phyloP scores from a whole-genome alignment of 2,797 vertebrate genomes.

The Schizopygopsis pylzovi region DNA sequence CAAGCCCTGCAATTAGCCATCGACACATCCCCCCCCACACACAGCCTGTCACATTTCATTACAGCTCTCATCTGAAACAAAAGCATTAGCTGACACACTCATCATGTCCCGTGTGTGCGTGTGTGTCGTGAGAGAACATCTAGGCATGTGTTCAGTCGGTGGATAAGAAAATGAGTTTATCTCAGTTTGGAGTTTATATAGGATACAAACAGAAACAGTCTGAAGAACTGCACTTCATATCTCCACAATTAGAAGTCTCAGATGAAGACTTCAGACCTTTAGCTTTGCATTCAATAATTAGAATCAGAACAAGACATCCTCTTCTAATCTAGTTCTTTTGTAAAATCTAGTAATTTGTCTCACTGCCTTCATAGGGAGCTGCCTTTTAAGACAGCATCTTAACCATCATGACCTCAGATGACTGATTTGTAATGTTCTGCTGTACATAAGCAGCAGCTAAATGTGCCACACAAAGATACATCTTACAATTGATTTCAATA shows the following conservation, averaged over 20 bases:
- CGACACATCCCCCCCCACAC: constrained; percentile 52
- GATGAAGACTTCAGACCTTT: neutral
- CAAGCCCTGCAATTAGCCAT: constrained; percentile 64
- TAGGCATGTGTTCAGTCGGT: neutral
- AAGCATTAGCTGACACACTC: constrained; percentile 61
- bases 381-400: neutral
- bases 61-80: constrained; percentile 60
- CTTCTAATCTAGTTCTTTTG: neutral
- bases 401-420: neutral
- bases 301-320: neutral
- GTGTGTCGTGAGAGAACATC: neutral
- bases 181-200: neutral
- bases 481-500: neutral
- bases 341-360: neutral
- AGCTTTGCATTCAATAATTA: neutral
- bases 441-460: too few relatives aligned
- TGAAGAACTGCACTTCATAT: neutral
- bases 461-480: too few relatives aligned
- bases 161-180: neutral
- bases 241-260: neutral
- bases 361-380: neutral
- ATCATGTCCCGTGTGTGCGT: constrained; percentile 49
- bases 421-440: neutral
- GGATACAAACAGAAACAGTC: neutral
- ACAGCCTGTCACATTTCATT: constrained; percentile 63